phyloP scores from a whole-genome alignment of 2,888 invertebrate genomes.

The Apamea monoglypha region DNA sequence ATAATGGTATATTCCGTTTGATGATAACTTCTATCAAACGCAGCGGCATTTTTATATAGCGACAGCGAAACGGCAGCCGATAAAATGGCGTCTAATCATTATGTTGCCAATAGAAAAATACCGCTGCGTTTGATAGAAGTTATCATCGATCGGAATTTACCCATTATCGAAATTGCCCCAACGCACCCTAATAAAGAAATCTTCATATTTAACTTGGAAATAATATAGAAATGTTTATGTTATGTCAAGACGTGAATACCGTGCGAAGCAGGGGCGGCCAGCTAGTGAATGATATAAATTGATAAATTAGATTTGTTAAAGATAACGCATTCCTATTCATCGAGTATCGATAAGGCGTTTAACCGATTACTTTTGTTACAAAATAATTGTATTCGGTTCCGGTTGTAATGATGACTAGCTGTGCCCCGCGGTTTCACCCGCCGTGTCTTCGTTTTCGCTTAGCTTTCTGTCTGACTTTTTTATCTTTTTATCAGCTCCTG shows the following conservation, averaged over 20 bases:
- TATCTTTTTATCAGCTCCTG: too few relatives aligned
- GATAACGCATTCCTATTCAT: conserved; percentile 44
- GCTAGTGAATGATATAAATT: conserved; percentile 29
- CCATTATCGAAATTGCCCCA: too few relatives aligned
- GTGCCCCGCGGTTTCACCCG: neutral
- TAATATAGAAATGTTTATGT: neutral
- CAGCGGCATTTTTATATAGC: neutral
- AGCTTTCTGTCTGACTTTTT: too few relatives aligned
- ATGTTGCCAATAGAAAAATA: neutral
- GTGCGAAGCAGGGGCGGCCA: neutral
- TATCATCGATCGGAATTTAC: neutral
- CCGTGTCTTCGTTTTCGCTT: too few relatives aligned
- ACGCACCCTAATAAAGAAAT: neutral
- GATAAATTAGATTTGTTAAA: conserved; percentile 32
- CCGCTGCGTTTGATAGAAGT: neutral
- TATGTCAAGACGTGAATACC: neutral
- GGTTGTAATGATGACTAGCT: neutral
- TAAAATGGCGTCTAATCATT: neutral
- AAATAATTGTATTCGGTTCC: conserved; percentile 22
- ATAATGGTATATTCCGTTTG: neutral
- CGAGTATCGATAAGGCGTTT: conserved; percentile 28
- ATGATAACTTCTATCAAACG: neutral
- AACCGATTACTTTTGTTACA: conserved; percentile 35
- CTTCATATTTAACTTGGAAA: neutral
- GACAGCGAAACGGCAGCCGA: neutral